Percentiles rank a stretch among this genome's conserved stretches.
These are phyloP conservation scores for Synergus itoensis DNA, from an alignment of 2,888 invertebrate genomes.

Conservation along the genomic window DNA sequence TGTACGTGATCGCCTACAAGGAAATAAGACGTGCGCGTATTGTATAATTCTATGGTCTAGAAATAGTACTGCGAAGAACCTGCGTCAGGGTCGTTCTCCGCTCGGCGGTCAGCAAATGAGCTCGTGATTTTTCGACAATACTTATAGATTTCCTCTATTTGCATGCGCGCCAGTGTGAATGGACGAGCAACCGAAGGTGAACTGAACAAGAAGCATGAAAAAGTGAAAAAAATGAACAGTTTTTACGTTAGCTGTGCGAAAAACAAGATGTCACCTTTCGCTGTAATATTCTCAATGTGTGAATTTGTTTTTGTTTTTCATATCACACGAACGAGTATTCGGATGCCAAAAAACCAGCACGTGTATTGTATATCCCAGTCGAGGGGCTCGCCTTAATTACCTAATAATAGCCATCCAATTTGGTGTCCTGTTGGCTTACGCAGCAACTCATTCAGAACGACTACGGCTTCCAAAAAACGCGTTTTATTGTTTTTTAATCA, in stretches of 20 bases:
- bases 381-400: conserved; percentile 34
- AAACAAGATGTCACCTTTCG: neutral
- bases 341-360: conserved; percentile 17
- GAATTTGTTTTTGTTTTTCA: conserved; percentile 18
- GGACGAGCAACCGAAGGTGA: neutral
- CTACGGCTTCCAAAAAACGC: neutral
- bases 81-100: conserved; percentile 52
- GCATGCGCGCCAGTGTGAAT: neutral
- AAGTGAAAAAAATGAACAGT: neutral
- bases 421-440: neutral
- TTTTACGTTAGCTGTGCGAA: neutral
- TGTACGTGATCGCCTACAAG: neutral
- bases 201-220: neutral
- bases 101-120: conserved; percentile 40
- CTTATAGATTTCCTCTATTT: neutral
- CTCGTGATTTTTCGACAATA: conserved; percentile 39
- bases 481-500: neutral
- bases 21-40: conserved; percentile 32
- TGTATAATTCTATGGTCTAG: conserved; percentile 40
- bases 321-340: neutral
- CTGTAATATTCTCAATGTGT: neutral
- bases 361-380: conserved; percentile 8
- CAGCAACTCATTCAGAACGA: neutral
- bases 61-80: conserved; percentile 43
- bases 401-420: conserved; percentile 16